A percentile compares a stretch with the other conserved stretches of the same genome.
Evolutionary conservation across 1,140 invertebrate species (phyloP).

Genomic region (Pseudomyrmex sp.): DNA sequence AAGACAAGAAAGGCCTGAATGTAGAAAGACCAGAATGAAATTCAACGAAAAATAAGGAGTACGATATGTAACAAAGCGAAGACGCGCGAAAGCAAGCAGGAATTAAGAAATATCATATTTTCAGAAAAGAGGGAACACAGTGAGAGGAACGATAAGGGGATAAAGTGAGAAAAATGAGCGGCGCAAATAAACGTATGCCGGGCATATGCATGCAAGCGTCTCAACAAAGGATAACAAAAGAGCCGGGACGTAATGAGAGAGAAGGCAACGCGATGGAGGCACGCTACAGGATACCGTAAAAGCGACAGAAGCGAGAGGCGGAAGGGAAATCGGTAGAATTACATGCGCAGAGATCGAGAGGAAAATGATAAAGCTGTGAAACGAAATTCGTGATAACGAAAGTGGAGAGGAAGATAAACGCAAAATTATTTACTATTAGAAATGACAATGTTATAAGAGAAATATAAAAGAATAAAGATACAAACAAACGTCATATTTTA

Average conservation of each 20-base stretch:
- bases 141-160: conserved; percentile 36
- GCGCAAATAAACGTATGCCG: conserved; percentile 39
- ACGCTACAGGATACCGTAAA: conserved; percentile 26
- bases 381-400: conserved; percentile 8
- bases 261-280: conserved; percentile 19
- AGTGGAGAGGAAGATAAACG: background rate
- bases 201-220: conserved; percentile 47
- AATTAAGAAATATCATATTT: conserved; percentile 61
- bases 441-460: conserved; percentile 1
- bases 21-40: conserved; percentile 12
- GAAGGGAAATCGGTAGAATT: conserved; percentile 46
- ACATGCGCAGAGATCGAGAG: conserved; percentile 40
- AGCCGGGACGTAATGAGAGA: conserved; percentile 41
- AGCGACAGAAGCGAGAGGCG: conserved; percentile 23
- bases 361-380: conserved; percentile 45
- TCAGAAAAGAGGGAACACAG: conserved; percentile 15
- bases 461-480: background rate
- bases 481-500: background rate
- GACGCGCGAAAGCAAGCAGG: background rate
- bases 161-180: conserved; percentile 56
- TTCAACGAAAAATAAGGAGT: conserved; percentile 44
- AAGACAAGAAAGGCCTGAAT: background rate
- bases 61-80: conserved; percentile 45
- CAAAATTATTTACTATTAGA: conserved; percentile 19
- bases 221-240: conserved; percentile 56